A percentile compares a stretch with the other conserved stretches of the same genome.
Evolutionary conservation across 2,113 vertebrate species (phyloP).

Genomic region (Hassar affinis): DNA sequence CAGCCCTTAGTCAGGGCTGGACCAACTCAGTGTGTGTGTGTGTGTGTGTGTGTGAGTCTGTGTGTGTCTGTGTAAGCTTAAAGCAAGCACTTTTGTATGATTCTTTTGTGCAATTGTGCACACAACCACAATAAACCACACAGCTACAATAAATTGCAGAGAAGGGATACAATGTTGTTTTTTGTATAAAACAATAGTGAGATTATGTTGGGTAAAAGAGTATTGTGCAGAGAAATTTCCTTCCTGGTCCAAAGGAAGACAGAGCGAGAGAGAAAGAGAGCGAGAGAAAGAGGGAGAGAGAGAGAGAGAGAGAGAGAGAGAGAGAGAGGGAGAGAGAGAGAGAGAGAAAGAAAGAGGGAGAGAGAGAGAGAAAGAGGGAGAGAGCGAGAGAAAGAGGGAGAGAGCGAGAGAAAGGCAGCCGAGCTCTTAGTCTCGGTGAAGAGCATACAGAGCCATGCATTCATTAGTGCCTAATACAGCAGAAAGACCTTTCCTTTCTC

Average conservation of each 20-base stretch:
- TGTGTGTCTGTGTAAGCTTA: conserved; percentile 9
- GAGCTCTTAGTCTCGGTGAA: conserved; percentile 15
- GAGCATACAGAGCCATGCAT: conserved; percentile 40
- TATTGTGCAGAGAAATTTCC: conserved; percentile 26
- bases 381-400: conserved; percentile 3
- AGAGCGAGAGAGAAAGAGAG: not conserved
- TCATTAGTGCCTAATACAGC: conserved; percentile 46
- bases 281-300: not conserved
- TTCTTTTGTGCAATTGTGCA: not conserved
- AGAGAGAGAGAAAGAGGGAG: not conserved
- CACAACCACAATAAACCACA: not conserved
- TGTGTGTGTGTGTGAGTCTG: not conserved
- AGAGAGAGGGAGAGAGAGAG: conserved; percentile 4
- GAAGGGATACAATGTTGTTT: not conserved
- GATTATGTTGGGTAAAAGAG: conserved; percentile 16
- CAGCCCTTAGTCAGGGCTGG: conserved; percentile 1
- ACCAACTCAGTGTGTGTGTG: not conserved
- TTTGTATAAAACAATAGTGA: conserved; percentile 2
- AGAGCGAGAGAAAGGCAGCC: not conserved
- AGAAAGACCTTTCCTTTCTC: conserved; percentile 33
- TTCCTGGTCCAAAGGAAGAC: conserved; percentile 11
- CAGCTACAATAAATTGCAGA: not conserved
- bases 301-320: no score
- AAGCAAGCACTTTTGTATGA: not conserved
- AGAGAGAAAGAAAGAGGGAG: not conserved